Evolutionary conservation across 1,140 invertebrate species (phyloP).

Genomic region (Babylonia areolata): DNA sequence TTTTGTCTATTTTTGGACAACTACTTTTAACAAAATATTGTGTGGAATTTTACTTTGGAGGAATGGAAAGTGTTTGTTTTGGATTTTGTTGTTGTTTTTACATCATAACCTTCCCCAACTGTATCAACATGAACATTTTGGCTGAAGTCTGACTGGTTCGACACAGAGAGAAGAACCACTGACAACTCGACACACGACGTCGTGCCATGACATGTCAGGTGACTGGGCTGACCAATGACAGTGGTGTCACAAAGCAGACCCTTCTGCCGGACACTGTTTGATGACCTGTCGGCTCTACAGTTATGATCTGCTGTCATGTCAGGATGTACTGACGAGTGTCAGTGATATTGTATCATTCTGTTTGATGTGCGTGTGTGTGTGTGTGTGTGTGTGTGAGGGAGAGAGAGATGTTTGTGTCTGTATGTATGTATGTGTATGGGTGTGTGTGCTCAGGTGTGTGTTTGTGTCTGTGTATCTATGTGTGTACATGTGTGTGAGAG

Average conservation of each 20-base stretch:
- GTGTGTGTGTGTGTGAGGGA: background rate
- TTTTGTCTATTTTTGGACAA: too few species aligned
- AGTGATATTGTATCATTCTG: background rate
- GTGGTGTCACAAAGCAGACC: constrained; percentile 26
- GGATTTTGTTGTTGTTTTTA: too few species aligned
- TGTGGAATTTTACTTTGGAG: too few species aligned
- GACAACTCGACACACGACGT: background rate
- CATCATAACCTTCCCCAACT: too few species aligned
- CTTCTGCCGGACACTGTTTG: constrained; percentile 1
- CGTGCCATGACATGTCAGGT: constrained; percentile 21
- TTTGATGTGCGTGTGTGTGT: background rate
- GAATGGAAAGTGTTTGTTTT: too few species aligned
- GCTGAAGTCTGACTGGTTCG: too few species aligned
- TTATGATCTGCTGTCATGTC: constrained; percentile 19
- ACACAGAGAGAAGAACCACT: background rate
- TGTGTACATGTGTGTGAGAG: too few species aligned
- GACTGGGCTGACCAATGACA: constrained; percentile 17
- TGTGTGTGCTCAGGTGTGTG: background rate
- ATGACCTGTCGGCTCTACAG: background rate
- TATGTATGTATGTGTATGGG: background rate
- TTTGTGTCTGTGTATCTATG: background rate
- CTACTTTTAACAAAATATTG: too few species aligned
- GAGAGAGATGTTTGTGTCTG: background rate
- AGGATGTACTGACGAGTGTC: background rate
- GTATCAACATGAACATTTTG: too few species aligned